Conservation (phyloP, 2,888 invertebrate species). For the Ophion ventricosus region DNA sequence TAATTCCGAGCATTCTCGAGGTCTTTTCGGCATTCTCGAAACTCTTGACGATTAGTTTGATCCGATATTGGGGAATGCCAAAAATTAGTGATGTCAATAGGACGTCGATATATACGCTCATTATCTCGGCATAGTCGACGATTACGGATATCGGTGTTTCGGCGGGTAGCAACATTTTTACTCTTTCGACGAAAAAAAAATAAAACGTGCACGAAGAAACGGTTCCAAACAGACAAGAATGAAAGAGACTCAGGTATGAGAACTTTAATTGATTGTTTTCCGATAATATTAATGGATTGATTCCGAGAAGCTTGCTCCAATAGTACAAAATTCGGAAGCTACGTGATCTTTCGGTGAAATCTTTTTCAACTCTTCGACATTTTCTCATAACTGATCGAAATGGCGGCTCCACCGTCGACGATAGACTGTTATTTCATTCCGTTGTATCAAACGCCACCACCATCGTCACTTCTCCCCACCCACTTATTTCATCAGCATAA, state of each 20-base stretch:
- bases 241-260: slow-evolving; percentile 40
- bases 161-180: background rate
- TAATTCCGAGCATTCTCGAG: slow-evolving; percentile 30
- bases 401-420: background rate
- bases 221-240: slow-evolving; percentile 25
- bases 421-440: slow-evolving; percentile 1
- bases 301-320: slow-evolving; percentile 49
- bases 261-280: slow-evolving; percentile 31
- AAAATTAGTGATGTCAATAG: slow-evolving; percentile 23
- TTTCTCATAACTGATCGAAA: slow-evolving; percentile 7
- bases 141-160: slow-evolving; percentile 49
- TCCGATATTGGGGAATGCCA: slow-evolving; percentile 37
- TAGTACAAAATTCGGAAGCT: slow-evolving; percentile 34
- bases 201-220: slow-evolving; percentile 14
- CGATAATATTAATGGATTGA: slow-evolving; percentile 36
- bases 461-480: background rate
- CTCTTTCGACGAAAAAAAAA: background rate
- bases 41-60: slow-evolving; percentile 19
- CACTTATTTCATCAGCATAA: slow-evolving; percentile 3
- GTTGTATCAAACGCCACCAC: background rate
- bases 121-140: slow-evolving; percentile 3
- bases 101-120: background rate
- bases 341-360: slow-evolving; percentile 6
- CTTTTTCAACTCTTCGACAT: background rate
- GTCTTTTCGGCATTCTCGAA: slow-evolving; percentile 11